These are phyloP conservation scores for Drosophila ironensis DNA, from an alignment of 1,140 invertebrate genomes.

Conservation along the genomic window DNA sequence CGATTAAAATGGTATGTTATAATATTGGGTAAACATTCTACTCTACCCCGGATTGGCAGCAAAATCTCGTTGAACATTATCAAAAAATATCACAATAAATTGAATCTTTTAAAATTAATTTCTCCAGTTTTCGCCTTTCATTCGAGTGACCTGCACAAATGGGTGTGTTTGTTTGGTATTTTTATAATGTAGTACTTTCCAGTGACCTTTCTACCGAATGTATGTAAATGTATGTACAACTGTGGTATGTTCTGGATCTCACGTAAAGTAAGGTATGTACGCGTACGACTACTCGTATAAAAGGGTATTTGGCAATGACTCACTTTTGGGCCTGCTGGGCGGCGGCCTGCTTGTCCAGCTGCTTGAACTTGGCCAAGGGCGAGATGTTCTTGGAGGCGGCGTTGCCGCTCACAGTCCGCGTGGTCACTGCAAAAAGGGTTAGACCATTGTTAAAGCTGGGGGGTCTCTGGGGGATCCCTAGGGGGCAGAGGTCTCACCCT, in stretches of 20 bases:
- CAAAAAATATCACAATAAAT: not conserved
- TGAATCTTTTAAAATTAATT: not conserved
- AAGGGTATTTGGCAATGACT: too few species aligned
- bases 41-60: too few species aligned
- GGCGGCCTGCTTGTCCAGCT: slow-evolving; percentile 91
- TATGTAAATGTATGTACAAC: not conserved
- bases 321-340: slow-evolving; percentile 89
- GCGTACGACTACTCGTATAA: too few species aligned
- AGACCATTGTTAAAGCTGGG: slow-evolving; percentile 1
- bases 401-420: slow-evolving; percentile 84
- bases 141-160: slow-evolving; percentile 7
- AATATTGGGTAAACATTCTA: too few species aligned
- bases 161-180: too few species aligned
- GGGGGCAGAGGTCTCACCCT: slow-evolving; percentile 54
- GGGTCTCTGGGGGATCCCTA: not conserved
- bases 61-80: not conserved
- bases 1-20: too few species aligned
- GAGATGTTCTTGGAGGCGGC: slow-evolving; percentile 87
- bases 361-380: slow-evolving; percentile 94
- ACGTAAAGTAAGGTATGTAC: too few species aligned
- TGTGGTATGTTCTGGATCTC: not conserved
- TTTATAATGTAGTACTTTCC: not conserved
- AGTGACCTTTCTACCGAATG: slow-evolving; percentile 1
- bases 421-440: slow-evolving; percentile 85
- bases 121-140: not conserved